phyloP scores from a whole-genome alignment of 2,888 invertebrate genomes.

The Microdon myrmicae region DNA sequence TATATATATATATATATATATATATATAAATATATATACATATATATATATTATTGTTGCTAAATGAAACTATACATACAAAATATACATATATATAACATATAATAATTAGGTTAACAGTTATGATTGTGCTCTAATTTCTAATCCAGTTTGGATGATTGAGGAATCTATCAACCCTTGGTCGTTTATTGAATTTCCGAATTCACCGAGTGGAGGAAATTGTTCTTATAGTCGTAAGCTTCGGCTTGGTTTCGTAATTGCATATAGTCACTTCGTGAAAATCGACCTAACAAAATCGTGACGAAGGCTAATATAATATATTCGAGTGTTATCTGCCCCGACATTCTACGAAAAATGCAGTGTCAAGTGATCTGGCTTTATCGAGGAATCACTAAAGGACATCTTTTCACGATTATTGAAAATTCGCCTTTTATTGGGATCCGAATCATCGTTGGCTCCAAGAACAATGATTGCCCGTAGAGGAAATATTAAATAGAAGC shows the following conservation, averaged over 20 bases:
- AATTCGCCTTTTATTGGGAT: constrained; percentile 90
- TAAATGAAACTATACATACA: no score
- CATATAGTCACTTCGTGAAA: constrained; percentile 92
- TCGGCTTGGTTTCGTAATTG: constrained; percentile 88
- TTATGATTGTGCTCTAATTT: no score
- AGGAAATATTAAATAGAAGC: constrained; percentile 95
- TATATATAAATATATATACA: no score
- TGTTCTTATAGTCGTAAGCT: constrained; percentile 85
- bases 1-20: no score
- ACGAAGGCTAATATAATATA: constrained; percentile 91
- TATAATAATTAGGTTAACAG: no score
- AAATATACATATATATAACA: no score
- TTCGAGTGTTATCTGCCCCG: constrained; percentile 83
- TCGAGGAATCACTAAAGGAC: constrained; percentile 89
- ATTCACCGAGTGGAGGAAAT: constrained; percentile 72
- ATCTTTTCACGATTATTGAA: constrained; percentile 93
- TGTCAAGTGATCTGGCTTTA: constrained; percentile 84
- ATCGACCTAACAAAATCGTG: constrained; percentile 90
- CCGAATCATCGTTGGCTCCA: constrained; percentile 87
- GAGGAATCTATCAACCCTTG: no score
- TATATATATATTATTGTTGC: no score
- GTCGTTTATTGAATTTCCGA: constrained; percentile 72
- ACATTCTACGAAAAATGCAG: constrained; percentile 91
- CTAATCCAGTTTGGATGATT: no score
- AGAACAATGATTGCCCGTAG: constrained; percentile 92